Conservation (phyloP, 1,140 invertebrate species). For the Cataglyphis hispanica region DNA sequence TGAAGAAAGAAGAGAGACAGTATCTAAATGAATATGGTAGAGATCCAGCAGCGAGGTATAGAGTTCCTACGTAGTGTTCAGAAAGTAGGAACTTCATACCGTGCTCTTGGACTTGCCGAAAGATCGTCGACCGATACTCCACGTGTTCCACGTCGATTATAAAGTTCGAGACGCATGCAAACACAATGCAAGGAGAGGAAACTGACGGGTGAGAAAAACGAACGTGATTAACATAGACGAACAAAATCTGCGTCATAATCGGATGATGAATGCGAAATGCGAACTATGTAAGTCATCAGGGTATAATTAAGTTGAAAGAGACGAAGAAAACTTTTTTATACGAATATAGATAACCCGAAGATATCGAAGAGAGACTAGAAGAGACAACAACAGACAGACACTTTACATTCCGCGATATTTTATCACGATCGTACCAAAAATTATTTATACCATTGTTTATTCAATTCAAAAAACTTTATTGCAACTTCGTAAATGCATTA, state of each 20-base stretch:
- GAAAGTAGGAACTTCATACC: slow-evolving; percentile 87
- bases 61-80: slow-evolving; percentile 86
- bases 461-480: neutral
- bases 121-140: slow-evolving; percentile 78
- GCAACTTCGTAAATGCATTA: neutral
- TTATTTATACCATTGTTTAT: slow-evolving; percentile 15
- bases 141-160: slow-evolving; percentile 14
- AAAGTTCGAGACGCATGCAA: slow-evolving; percentile 15
- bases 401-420: neutral
- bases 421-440: neutral
- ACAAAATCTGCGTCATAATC: neutral
- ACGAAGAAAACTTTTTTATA: slow-evolving; percentile 8
- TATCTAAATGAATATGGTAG: slow-evolving; percentile 82
- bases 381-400: neutral
- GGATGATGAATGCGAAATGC: slow-evolving; percentile 21
- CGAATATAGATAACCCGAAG: slow-evolving; percentile 26
- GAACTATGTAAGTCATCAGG: slow-evolving; percentile 54
- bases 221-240: slow-evolving; percentile 8
- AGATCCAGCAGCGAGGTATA: slow-evolving; percentile 87
- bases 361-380: neutral
- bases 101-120: slow-evolving; percentile 87
- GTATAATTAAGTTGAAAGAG: slow-evolving; percentile 40
- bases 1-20: slow-evolving; percentile 58
- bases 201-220: slow-evolving; percentile 49
- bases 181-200: neutral